Percentiles rank a stretch among this genome's conserved stretches.
These are phyloP conservation scores for Phengaris arion DNA, from an alignment of 2,888 invertebrate genomes.

Conservation along the genomic window DNA sequence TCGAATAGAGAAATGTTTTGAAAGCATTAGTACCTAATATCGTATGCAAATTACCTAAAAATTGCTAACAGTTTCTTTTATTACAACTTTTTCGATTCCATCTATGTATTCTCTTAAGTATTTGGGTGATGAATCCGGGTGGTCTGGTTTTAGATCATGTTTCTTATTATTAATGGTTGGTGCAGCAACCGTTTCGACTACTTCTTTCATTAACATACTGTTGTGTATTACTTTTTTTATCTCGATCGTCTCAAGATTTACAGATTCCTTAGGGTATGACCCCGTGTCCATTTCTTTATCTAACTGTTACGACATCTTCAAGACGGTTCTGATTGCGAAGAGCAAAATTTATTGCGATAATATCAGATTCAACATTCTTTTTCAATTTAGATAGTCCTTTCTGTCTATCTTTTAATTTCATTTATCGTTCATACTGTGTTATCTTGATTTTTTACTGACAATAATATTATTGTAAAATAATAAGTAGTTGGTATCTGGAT, in stretches of 20 bases:
- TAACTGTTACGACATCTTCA: conserved; percentile 28
- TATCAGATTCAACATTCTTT: background rate
- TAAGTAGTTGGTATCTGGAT: too few species aligned
- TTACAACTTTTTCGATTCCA: conserved; percentile 53
- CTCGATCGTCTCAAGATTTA: conserved; percentile 17
- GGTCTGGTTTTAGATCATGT: conserved; percentile 69
- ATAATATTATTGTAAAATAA: background rate
- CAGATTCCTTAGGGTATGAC: conserved; percentile 21
- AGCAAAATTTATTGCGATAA: background rate
- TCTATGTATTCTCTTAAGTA: conserved; percentile 61
- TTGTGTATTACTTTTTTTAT: conserved; percentile 57
- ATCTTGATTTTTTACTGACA: background rate
- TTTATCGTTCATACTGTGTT: conserved; percentile 23
- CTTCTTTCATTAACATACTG: conserved; percentile 65
- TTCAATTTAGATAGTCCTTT: conserved; percentile 6
- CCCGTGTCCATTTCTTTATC: conserved; percentile 36
- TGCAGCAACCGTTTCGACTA: conserved; percentile 63
- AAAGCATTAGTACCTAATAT: conserved; percentile 72
- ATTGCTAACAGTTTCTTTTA: conserved; percentile 63
- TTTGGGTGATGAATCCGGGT: conserved; percentile 77
- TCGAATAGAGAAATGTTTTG: conserved; percentile 64
- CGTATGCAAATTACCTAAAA: conserved; percentile 68
- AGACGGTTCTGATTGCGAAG: conserved; percentile 5
- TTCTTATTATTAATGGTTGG: conserved; percentile 70
- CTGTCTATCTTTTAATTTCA: background rate